Conservation (phyloP, 2,113 vertebrate species). For the Triplophysa tibetana region DNA sequence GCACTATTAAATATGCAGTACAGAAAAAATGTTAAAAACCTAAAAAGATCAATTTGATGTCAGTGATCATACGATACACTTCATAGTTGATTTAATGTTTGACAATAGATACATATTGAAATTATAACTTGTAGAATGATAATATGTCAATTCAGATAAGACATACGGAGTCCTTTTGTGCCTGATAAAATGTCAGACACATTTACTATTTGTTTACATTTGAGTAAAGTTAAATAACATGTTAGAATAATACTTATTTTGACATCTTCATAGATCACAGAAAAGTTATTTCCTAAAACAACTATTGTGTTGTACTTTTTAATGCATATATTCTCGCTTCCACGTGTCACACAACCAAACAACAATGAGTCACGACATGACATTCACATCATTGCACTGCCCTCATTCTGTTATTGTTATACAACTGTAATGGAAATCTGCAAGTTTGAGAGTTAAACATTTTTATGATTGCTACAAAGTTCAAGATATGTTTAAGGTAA, state of each 20-base stretch:
- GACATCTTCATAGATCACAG: no score
- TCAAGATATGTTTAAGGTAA: background rate
- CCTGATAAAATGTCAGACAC: background rate
- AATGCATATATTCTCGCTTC: background rate
- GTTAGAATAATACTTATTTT: background rate
- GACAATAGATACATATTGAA: background rate
- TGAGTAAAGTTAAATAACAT: background rate
- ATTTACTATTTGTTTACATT: background rate
- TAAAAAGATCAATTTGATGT: no score
- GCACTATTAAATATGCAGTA: no score
- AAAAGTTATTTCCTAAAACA: no score
- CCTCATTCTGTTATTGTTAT: background rate
- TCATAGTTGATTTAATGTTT: no score
- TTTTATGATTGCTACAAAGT: conserved; percentile 12
- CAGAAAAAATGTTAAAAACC: no score
- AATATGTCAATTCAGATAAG: background rate
- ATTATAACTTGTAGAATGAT: background rate
- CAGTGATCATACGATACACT: no score
- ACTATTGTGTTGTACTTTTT: background rate
- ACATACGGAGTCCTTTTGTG: background rate
- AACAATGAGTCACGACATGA: background rate
- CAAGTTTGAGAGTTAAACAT: background rate
- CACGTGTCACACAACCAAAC: no score
- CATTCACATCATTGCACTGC: background rate
- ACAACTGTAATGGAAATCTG: background rate